Evolutionary conservation across 2,797 vertebrate genomes (phyloP).

Genomic region (Crossoptilon crossoptilon): DNA sequence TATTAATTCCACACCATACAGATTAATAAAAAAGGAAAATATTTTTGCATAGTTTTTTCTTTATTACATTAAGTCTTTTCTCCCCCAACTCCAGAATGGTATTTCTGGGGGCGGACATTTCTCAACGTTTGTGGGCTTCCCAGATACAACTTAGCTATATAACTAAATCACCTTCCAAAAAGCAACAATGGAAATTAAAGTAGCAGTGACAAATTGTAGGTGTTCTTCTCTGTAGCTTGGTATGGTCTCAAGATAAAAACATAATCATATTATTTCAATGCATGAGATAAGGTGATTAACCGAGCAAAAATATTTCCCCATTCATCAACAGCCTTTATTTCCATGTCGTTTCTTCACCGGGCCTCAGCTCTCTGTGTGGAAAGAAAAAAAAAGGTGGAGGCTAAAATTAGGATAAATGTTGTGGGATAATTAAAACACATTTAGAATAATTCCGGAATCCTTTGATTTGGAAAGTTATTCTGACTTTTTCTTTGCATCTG

Average conservation of each 20-base stretch:
- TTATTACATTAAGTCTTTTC: conserved; percentile 29
- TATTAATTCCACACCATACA: rapidly evolving
- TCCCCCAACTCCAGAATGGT: background rate
- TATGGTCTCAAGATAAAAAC: background rate
- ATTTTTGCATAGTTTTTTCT: conserved; percentile 60
- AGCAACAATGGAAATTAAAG: conserved; percentile 24
- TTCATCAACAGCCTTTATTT: conserved; percentile 79
- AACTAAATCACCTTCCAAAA: conserved; percentile 16
- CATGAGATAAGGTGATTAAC: background rate
- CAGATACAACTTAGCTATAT: background rate
- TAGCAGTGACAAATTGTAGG: background rate
- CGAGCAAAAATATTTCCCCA: background rate
- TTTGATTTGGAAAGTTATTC: background rate
- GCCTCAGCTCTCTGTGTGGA: conserved; percentile 88
- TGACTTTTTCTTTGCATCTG: background rate
- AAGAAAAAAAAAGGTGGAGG: background rate
- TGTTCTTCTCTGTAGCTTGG: background rate
- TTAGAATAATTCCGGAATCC: background rate
- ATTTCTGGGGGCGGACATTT: background rate
- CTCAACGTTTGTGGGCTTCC: background rate
- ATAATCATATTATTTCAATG: conserved; percentile 39
- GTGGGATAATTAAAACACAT: background rate
- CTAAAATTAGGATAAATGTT: background rate
- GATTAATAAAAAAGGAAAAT: background rate
- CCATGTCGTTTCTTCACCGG: conserved; percentile 91